These are phyloP conservation scores for Myiozetetes cayanensis DNA, from an alignment of 2,113 vertebrate genomes.

Conservation along the genomic window DNA sequence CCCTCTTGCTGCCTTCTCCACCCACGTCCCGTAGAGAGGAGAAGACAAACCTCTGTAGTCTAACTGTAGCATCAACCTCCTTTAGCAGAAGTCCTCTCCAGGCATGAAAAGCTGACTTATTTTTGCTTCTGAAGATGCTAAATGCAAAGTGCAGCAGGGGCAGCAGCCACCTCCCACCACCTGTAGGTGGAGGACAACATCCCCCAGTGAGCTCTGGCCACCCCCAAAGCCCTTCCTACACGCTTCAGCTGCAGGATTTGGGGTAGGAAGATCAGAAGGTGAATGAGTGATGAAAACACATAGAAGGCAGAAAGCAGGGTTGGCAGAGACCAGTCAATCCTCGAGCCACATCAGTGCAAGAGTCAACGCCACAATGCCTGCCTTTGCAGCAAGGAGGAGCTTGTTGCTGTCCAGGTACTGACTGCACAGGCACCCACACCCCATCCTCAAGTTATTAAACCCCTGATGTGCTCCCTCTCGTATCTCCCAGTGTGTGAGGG, in stretches of 20 bases:
- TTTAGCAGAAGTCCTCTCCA: not conserved
- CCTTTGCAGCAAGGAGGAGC: not conserved
- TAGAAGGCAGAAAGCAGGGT: not conserved
- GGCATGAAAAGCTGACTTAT: not conserved
- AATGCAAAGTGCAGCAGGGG: not conserved
- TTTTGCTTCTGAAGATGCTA: not conserved
- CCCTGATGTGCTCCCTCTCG: accelerated
- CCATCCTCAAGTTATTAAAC: not conserved
- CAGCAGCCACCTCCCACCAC: not conserved
- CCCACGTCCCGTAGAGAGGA: not conserved
- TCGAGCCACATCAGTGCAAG: not conserved
- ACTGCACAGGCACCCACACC: not conserved
- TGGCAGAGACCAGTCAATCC: not conserved
- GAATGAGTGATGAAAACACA: not conserved
- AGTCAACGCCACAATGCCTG: not conserved
- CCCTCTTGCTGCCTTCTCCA: not conserved
- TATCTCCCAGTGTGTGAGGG: not conserved
- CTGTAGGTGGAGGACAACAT: not conserved
- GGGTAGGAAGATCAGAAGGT: not conserved
- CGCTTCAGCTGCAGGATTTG: not conserved
- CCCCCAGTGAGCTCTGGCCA: not conserved
- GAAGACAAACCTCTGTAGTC: not conserved
- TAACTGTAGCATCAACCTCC: not conserved
- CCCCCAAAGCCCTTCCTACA: not conserved
- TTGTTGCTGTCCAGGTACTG: not conserved